A percentile compares a stretch with the other conserved stretches of the same genome.
Conservation (phyloP, 2,797 vertebrate genomes). For the Sciurus vulgaris region DNA sequence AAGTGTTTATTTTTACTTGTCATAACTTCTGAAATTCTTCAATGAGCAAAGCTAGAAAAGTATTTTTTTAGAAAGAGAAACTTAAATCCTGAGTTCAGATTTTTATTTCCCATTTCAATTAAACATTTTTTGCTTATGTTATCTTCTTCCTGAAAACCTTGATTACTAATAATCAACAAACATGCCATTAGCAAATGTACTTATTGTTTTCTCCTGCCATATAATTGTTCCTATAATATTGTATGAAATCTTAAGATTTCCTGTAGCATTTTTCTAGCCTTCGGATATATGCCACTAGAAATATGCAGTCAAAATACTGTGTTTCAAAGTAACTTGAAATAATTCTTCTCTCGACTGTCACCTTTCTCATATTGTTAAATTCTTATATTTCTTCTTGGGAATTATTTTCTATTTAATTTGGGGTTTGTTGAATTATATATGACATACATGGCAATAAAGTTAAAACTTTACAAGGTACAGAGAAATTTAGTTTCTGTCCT, state of each 20-base stretch:
- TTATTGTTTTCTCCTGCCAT: background rate
- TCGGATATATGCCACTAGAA: background rate
- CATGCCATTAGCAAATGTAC: background rate
- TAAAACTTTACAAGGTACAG: background rate
- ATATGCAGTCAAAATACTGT: background rate
- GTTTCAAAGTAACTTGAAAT: background rate
- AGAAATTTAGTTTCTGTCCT: background rate
- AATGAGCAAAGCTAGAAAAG: background rate
- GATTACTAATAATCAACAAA: conserved; percentile 31
- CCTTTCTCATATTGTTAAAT: background rate
- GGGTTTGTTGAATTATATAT: background rate
- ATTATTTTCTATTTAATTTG: conserved; percentile 18
- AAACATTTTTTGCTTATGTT: conserved; percentile 13
- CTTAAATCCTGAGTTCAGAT: background rate
- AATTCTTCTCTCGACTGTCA: background rate
- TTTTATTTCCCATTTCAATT: conserved; percentile 34
- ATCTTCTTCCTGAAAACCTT: conserved; percentile 48
- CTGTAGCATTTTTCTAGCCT: background rate
- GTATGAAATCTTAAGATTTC: conserved; percentile 10
- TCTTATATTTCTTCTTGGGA: background rate
- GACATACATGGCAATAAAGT: background rate
- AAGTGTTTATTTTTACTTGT: background rate
- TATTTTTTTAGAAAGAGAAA: conserved; percentile 10
- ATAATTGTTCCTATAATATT: background rate
- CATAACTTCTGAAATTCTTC: conserved; percentile 34